These are phyloP conservation scores for Entelurus aequoreus DNA, from an alignment of 2,113 vertebrate genomes.

Conservation along the genomic window DNA sequence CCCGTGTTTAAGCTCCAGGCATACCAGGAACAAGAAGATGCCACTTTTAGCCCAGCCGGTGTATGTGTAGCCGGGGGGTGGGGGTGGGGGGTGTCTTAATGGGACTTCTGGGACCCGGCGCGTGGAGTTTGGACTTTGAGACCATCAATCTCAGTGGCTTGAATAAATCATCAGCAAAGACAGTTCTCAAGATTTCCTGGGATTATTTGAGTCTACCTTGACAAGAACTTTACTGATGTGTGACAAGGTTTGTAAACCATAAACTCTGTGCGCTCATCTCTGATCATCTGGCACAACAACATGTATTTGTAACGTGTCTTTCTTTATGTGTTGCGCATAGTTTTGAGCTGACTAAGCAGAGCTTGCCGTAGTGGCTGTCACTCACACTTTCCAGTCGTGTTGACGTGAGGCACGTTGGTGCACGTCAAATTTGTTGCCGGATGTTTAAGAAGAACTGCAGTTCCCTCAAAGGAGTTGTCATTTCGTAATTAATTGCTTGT, in stretches of 20 bases:
- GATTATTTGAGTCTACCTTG: too few relatives aligned
- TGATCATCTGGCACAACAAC: constrained; percentile 4
- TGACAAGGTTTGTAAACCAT: constrained; percentile 9
- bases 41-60: constrained; percentile 46
- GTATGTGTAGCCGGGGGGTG: constrained; percentile 4
- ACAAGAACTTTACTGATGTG: too few relatives aligned
- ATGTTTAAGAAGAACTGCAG: constrained; percentile 15
- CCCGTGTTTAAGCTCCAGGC: constrained; percentile 55
- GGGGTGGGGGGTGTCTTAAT: constrained; percentile 3
- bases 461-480: too few relatives aligned
- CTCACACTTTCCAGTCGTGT: constrained; percentile 15
- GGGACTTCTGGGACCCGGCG: constrained; percentile 12
- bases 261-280: neutral
- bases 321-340: constrained; percentile 17
- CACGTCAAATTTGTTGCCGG: constrained; percentile 28
- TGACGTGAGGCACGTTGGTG: constrained; percentile 32
- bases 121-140: constrained; percentile 57
- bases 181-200: neutral
- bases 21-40: constrained; percentile 57
- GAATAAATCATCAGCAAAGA: neutral
- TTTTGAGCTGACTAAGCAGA: constrained; percentile 25
- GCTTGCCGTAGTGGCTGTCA: constrained; percentile 27
- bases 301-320: neutral
- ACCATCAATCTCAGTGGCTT: too few relatives aligned
- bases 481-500: neutral